These are phyloP conservation scores for Melanocharis versteri DNA, from an alignment of 2,113 vertebrate species.

Conservation along the genomic window DNA sequence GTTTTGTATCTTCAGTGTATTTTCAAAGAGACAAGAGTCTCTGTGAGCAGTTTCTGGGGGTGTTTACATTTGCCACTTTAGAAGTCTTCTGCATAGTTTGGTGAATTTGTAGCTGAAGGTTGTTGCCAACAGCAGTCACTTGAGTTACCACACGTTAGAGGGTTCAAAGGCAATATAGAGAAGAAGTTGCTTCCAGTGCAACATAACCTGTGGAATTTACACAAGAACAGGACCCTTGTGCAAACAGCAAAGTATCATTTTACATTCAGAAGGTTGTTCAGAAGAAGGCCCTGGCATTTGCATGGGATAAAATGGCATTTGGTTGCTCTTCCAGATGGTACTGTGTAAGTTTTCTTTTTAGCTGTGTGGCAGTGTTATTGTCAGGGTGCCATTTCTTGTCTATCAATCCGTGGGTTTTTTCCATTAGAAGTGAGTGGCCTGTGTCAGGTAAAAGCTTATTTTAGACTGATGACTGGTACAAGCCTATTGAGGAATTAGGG, in stretches of 20 bases:
- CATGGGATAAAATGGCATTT: neutral
- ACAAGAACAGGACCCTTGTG: neutral
- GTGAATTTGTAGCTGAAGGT: neutral
- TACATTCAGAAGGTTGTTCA: neutral
- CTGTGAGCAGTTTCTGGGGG: neutral
- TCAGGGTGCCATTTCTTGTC: neutral
- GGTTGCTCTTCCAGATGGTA: neutral
- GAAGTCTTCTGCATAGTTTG: neutral
- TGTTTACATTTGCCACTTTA: neutral
- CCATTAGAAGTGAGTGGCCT: neutral
- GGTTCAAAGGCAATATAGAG: neutral
- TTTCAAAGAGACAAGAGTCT: neutral
- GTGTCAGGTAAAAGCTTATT: neutral
- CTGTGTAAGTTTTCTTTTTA: neutral
- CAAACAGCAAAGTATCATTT: neutral
- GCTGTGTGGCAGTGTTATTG: neutral
- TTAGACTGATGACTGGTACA: neutral
- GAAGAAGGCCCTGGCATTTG: neutral
- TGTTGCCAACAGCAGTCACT: neutral
- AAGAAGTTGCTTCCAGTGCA: neutral
- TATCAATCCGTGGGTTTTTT: neutral
- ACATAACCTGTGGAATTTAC: neutral
- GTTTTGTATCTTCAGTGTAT: neutral
- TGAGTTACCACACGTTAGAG: neutral
- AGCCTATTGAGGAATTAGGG: neutral